A percentile compares a stretch with the other conserved stretches of the same genome.
These are phyloP conservation scores for Pipistrellus pygmaeus DNA, from an alignment of 2,797 vertebrate genomes.

Conservation along the genomic window DNA sequence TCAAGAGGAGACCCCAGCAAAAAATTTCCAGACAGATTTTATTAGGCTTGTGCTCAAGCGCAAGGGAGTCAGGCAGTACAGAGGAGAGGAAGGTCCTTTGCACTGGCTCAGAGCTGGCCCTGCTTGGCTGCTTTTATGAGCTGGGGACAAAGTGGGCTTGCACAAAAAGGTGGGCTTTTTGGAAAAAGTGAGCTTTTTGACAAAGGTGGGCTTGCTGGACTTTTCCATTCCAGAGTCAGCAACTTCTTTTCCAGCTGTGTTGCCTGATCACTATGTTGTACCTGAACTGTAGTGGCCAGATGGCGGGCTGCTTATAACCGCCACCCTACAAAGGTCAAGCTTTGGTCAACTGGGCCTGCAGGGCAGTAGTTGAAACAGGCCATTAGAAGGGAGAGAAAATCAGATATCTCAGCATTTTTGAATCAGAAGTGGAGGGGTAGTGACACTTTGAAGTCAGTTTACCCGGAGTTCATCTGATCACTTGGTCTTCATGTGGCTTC, in stretches of 20 bases:
- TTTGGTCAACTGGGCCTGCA: not conserved
- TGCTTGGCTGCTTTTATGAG: not conserved
- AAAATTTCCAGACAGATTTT: not conserved
- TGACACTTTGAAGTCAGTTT: not conserved
- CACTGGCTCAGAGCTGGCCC: not conserved
- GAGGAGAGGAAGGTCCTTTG: not conserved
- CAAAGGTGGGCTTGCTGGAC: not conserved
- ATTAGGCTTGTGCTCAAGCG: not conserved
- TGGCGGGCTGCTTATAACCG: not conserved
- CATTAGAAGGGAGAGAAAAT: not conserved
- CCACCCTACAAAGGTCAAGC: not conserved
- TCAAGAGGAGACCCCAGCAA: not conserved
- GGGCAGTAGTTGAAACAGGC: not conserved
- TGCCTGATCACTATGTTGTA: not conserved
- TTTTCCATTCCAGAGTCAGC: not conserved
- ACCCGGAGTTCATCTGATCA: not conserved
- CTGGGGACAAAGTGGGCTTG: not conserved
- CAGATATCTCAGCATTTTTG: not conserved
- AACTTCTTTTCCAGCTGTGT: not conserved
- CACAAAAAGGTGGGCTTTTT: not conserved
- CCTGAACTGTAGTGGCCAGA: not conserved
- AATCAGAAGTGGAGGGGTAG: not conserved
- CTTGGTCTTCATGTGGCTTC: not conserved
- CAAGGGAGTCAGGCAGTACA: not conserved
- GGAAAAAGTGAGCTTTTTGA: not conserved